A percentile compares a stretch with the other conserved stretches of the same genome.
These are phyloP conservation scores for Tupaia chinensis DNA, from an alignment of 2,113 vertebrate genomes.

Conservation along the genomic window DNA sequence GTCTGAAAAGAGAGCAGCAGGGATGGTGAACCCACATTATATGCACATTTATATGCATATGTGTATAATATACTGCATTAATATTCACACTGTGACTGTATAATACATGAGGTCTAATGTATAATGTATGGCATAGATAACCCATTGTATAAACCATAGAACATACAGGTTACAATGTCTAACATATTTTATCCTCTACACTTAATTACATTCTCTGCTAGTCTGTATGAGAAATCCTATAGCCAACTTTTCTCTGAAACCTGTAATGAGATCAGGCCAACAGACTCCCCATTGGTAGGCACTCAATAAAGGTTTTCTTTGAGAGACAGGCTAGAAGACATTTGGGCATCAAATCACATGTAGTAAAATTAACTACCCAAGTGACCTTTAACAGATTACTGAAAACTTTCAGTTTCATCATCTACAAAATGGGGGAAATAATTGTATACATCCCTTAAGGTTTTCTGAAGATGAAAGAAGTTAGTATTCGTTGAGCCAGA, in stretches of 20 bases:
- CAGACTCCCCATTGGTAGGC: not conserved
- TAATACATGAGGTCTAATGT: not conserved
- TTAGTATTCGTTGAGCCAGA: not conserved
- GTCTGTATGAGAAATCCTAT: not conserved
- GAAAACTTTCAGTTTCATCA: not conserved
- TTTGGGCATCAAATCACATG: not conserved
- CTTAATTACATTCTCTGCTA: conserved; percentile 44
- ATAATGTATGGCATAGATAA: not conserved
- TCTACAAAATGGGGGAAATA: not conserved
- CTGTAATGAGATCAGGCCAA: conserved; percentile 10
- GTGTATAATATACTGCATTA: not conserved
- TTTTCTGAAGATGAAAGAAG: not conserved
- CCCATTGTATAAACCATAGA: not conserved
- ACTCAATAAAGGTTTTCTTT: not conserved
- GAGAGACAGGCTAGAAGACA: not conserved
- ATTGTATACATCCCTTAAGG: not conserved
- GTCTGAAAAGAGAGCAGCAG: not conserved
- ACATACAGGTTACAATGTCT: not conserved
- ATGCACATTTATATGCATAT: not conserved
- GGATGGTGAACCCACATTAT: not conserved
- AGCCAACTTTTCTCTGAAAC: not conserved
- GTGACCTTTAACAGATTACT: not conserved
- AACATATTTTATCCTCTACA: not conserved
- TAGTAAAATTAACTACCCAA: not conserved
- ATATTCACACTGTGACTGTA: not conserved